These are phyloP conservation scores for Triplophysa rosa DNA, from an alignment of 2,113 vertebrate genomes.

Conservation along the genomic window DNA sequence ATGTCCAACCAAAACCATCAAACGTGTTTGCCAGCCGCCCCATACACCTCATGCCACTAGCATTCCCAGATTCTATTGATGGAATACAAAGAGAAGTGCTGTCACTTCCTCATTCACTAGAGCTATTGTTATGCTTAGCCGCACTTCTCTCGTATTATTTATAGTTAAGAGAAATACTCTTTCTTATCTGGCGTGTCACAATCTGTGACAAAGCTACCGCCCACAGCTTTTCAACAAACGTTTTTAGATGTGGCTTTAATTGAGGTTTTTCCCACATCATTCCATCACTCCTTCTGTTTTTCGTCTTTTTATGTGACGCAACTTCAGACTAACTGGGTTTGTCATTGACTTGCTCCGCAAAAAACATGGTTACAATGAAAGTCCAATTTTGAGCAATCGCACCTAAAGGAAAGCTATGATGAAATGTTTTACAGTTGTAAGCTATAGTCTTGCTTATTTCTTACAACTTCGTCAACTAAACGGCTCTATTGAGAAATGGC, in stretches of 20 bases:
- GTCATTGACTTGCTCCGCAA: slow-evolving; percentile 30
- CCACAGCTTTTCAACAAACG: background rate
- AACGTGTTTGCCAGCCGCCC: background rate
- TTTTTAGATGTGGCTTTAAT: background rate
- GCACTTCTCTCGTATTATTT: background rate
- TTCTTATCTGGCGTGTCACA: background rate
- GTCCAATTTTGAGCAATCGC: slow-evolving; percentile 47
- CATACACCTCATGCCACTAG: background rate
- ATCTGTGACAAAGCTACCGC: background rate
- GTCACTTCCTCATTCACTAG: slow-evolving; percentile 19
- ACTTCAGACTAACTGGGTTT: background rate
- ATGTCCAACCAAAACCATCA: background rate
- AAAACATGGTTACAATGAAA: slow-evolving; percentile 53
- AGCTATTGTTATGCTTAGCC: background rate
- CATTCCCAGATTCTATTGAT: background rate
- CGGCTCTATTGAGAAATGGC: too few species aligned
- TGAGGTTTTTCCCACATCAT: too few species aligned
- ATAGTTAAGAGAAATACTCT: background rate
- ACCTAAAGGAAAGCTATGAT: too few species aligned
- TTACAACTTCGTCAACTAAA: too few species aligned
- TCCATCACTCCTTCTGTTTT: too few species aligned
- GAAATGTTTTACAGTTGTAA: too few species aligned
- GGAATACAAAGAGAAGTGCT: background rate
- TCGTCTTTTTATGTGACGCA: too few species aligned
- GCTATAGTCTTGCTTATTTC: too few species aligned